Percentiles rank a stretch among this genome's conserved stretches.
Evolutionary conservation across 2,888 invertebrate genomes (phyloP).

Genomic region (Prenolepis imparis): DNA sequence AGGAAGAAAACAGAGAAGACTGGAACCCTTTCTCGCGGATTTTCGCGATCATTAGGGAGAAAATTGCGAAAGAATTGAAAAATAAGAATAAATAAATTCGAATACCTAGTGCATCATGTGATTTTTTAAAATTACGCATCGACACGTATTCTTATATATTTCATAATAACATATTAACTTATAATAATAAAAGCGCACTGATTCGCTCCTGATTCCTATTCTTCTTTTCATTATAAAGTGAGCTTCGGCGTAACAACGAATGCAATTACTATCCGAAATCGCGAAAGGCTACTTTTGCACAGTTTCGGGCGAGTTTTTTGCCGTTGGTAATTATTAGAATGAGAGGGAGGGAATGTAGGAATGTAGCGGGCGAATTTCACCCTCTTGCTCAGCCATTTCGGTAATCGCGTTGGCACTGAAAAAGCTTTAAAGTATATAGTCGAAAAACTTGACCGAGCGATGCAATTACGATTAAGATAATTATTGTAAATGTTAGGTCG

Average conservation of each 20-base stretch:
- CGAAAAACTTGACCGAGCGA: background rate
- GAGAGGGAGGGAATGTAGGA: constrained; percentile 14
- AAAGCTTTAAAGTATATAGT: constrained; percentile 32
- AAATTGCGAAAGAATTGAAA: background rate
- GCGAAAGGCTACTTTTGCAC: background rate
- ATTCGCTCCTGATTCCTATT: background rate
- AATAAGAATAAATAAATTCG: background rate
- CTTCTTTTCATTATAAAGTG: background rate
- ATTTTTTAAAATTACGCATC: background rate
- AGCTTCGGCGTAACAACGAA: background rate
- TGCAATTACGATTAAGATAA: constrained; percentile 40
- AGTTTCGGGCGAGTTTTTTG: constrained; percentile 9
- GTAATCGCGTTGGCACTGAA: constrained; percentile 44
- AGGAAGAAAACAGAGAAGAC: background rate
- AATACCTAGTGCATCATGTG: background rate
- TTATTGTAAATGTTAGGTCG: constrained; percentile 40
- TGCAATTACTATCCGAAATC: constrained; percentile 5
- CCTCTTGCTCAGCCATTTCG: constrained; percentile 20
- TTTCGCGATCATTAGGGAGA: background rate
- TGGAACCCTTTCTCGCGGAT: too few relatives aligned
- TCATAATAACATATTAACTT: too few relatives aligned
- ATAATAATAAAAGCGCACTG: too few relatives aligned
- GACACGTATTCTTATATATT: too few relatives aligned
- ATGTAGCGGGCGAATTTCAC: constrained; percentile 8
- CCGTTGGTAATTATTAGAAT: constrained; percentile 34